Evolutionary conservation across 1,140 invertebrate species (phyloP).

Genomic region (Drosophila subpulchrella): DNA sequence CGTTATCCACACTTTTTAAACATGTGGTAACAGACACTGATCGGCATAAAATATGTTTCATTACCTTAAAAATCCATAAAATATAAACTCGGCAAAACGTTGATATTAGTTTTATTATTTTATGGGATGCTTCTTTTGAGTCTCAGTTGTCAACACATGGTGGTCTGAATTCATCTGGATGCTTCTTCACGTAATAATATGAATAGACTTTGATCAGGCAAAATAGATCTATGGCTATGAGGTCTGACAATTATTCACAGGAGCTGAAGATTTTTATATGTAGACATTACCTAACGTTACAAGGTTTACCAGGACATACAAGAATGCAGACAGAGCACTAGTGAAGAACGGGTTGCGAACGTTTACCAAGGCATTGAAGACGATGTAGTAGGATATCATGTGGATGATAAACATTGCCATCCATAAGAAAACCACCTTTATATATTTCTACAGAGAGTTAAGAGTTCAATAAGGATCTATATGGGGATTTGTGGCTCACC

Average conservation of each 20-base stretch:
- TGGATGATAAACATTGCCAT: slow-evolving; percentile 30
- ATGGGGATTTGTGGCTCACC: slow-evolving; percentile 2
- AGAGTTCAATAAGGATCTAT: not conserved
- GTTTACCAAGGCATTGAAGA: slow-evolving; percentile 13
- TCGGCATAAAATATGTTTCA: not conserved
- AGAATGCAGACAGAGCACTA: not conserved
- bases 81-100: no score
- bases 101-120: not conserved
- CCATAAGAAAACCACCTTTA: slow-evolving; percentile 10
- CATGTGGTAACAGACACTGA: slow-evolving; percentile 6
- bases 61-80: not conserved
- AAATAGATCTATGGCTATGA: slow-evolving; percentile 25
- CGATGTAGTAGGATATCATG: slow-evolving; percentile 31
- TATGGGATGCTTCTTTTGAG: no score
- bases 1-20: slow-evolving; percentile 6
- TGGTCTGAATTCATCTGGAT: slow-evolving; percentile 18
- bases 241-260: not conserved
- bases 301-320: slow-evolving; percentile 21
- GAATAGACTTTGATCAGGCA: slow-evolving; percentile 15
- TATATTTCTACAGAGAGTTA: slow-evolving; percentile 5
- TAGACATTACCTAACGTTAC: slow-evolving; percentile 14
- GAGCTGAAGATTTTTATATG: no score
- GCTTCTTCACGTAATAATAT: slow-evolving; percentile 1
- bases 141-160: slow-evolving; percentile 20
- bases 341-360: slow-evolving; percentile 24